A percentile compares a stretch with the other conserved stretches of the same genome.
phyloP scores from a whole-genome alignment of 37 sponge, comb jelly and placozoan species.

The Haliclona indistincta region DNA sequence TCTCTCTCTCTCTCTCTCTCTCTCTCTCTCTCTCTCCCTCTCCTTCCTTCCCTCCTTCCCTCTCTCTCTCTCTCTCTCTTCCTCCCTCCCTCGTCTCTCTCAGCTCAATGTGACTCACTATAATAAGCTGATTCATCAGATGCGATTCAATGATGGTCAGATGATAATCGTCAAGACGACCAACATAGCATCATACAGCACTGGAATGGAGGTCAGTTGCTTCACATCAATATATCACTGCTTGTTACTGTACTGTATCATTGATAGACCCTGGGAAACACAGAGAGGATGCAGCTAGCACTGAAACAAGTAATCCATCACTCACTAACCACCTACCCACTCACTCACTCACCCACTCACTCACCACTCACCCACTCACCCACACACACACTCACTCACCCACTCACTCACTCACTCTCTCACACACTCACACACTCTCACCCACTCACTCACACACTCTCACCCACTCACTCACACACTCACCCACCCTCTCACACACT shows the following conservation, averaged over 20 bases:
- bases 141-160: constrained; percentile 67
- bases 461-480: constrained; percentile 5
- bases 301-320: constrained; percentile 9
- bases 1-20: constrained; percentile 6
- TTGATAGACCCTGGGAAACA: not conserved
- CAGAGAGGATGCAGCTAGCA: constrained; percentile 5
- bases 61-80: not conserved
- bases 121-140: constrained; percentile 78
- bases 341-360: too few relatives aligned
- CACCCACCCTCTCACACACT: not conserved
- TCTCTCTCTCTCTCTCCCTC: constrained; percentile 1
- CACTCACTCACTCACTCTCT: not conserved
- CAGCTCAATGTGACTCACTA: constrained; percentile 45
- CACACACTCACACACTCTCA: constrained; percentile 19
- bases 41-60: not conserved
- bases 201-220: constrained; percentile 12
- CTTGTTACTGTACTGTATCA: not conserved
- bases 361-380: too few relatives aligned
- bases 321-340: too few relatives aligned
- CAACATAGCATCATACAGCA: not conserved
- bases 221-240: not conserved
- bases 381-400: too few relatives aligned
- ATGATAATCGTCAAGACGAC: constrained; percentile 55
- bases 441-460: too few relatives aligned
- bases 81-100: not conserved